These are phyloP conservation scores for Gambusia affinis DNA, from an alignment of 2,113 vertebrate species.

Conservation along the genomic window DNA sequence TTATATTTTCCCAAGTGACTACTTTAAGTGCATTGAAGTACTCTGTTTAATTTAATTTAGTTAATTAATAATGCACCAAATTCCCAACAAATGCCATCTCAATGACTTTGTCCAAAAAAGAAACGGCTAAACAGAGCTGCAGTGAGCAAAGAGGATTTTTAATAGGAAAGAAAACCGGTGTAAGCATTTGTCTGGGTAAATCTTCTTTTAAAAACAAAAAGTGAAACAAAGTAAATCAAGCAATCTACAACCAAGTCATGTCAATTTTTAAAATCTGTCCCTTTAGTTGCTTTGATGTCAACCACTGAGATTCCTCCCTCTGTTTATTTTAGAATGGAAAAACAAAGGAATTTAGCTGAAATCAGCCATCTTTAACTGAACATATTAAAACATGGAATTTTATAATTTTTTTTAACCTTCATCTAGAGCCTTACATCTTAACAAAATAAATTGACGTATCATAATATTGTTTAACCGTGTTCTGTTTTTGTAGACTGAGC, in stretches of 20 bases:
- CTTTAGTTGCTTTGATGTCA: too few relatives aligned
- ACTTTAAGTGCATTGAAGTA: neutral
- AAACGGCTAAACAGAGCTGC: neutral
- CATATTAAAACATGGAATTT: conserved; percentile 16
- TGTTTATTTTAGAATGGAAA: neutral
- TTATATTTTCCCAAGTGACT: neutral
- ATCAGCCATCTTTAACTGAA: neutral
- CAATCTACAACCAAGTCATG: too few relatives aligned
- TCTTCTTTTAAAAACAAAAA: too few relatives aligned
- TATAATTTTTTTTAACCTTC: conserved; percentile 37
- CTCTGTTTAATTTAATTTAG: neutral
- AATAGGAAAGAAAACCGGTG: too few relatives aligned
- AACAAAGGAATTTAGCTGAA: neutral
- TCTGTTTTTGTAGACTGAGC: conserved; percentile 41
- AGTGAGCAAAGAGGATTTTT: neutral
- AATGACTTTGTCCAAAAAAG: neutral
- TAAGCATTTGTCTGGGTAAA: too few relatives aligned
- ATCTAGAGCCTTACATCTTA: neutral
- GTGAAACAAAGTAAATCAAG: too few relatives aligned
- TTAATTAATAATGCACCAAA: neutral
- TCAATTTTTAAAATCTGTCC: too few relatives aligned
- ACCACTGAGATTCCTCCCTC: too few relatives aligned
- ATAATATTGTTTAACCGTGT: conserved; percentile 26
- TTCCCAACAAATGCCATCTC: neutral
- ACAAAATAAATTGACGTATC: neutral